These are phyloP conservation scores for Mionectes macconnelli DNA, from an alignment of 2,113 vertebrate species.

Conservation along the genomic window DNA sequence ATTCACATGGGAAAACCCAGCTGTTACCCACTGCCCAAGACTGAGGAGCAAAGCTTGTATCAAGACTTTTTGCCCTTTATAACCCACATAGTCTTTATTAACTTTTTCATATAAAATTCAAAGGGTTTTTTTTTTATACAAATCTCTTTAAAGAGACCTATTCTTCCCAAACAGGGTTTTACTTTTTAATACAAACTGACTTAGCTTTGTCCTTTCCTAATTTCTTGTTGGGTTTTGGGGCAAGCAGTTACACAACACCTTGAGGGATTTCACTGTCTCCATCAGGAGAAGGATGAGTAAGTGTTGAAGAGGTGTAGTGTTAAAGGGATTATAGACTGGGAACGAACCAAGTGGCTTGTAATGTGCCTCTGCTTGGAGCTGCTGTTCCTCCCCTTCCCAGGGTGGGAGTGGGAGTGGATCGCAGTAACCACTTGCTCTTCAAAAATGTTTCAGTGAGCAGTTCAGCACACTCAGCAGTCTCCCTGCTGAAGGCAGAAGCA, in stretches of 20 bases:
- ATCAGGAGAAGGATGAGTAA: constrained; percentile 55
- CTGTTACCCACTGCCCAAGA: not conserved
- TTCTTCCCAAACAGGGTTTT: not conserved
- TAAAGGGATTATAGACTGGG: constrained; percentile 23
- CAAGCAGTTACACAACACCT: constrained; percentile 11
- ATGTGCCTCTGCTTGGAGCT: not conserved
- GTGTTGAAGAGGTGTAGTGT: constrained; percentile 56
- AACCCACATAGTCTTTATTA: not conserved
- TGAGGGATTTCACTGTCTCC: constrained; percentile 11
- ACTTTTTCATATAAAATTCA: not conserved
- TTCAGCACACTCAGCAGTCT: not conserved
- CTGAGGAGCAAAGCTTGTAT: not conserved
- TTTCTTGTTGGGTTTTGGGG: not conserved
- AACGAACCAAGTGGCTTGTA: not conserved
- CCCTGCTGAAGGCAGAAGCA: constrained; percentile 22
- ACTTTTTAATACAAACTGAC: not conserved
- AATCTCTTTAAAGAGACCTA: not conserved
- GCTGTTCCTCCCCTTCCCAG: not conserved
- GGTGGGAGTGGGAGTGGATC: constrained; percentile 35
- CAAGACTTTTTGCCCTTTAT: not conserved
- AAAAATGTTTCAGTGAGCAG: not conserved
- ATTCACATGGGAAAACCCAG: not conserved
- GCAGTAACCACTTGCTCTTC: not conserved
- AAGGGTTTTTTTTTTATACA: not conserved
- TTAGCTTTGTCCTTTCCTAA: not conserved